Base-by-base conservation (phyloP, 2,797 vertebrate species). In the Anguilla megastoma region DNA sequence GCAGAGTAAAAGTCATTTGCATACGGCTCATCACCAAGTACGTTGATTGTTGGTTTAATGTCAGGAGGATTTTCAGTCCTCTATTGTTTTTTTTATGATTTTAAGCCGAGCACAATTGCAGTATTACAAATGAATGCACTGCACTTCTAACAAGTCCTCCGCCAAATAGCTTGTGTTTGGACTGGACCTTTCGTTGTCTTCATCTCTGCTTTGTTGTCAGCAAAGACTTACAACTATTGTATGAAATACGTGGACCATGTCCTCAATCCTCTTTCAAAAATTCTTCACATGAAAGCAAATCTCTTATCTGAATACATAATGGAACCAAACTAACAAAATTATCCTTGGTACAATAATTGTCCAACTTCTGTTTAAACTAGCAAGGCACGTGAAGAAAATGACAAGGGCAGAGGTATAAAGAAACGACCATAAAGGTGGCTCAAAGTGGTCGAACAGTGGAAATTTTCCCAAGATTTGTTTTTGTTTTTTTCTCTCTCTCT, bases 261-360 rank as follows among this genome's bases (percentile, higher is more conserved):
- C 36, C 27, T 1, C 9, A 27, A 5, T 45, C 18, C 18, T 86
- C 9, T 45, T 86, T 86, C 24, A 50, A 71, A 45, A 86, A 14
- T 48, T 41, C 45, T 14, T 12, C n/a, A 45, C 69, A 79, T 79
- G 45, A 86, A 50, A 54, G 3, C n/a, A 58, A 36, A 76, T 52
- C 30, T 54, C 86, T 80, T 36, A 27, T 52, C 18, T 74, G 48
- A 86, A 86, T 86, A 52, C 85, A 86, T 14, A 16, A 86, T 71
- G 24, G 33, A 41, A 60, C 36, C 41, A 36, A 80, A 60, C 45
- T 24, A 18, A 79, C 16, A 79, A 82, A 82, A 82, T 50, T 2
- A 82, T 48, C 16, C 79, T 24, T 3, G 41, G 24, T 48, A 45
- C 74, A 41, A 24, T 79, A n/a, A 82, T 82, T 50, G 8, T 3